These are phyloP conservation scores for Pleuronectes platessa DNA, from an alignment of 2,113 vertebrate genomes.

Conservation along the genomic window DNA sequence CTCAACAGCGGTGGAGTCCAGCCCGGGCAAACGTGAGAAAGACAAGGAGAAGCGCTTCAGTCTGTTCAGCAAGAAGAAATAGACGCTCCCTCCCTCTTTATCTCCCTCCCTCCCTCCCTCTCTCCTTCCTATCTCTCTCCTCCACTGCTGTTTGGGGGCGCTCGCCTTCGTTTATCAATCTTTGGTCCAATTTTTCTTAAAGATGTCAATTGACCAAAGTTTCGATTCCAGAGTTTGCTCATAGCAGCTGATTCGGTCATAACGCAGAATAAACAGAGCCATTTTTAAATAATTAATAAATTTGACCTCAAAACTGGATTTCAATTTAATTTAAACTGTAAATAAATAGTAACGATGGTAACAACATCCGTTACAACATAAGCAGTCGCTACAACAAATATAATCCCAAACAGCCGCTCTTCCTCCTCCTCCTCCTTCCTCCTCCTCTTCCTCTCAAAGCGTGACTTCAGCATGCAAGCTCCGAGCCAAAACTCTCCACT, in stretches of 20 bases:
- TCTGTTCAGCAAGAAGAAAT: slow-evolving; percentile 99
- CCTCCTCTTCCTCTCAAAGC: slow-evolving; percentile 63
- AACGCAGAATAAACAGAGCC: background rate
- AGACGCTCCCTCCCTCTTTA: slow-evolving; percentile 67
- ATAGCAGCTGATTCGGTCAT: slow-evolving; percentile 41
- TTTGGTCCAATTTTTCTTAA: slow-evolving; percentile 29
- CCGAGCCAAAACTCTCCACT: slow-evolving; percentile 95
- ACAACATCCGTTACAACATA: background rate
- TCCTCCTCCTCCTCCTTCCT: background rate
- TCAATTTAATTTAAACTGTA: background rate
- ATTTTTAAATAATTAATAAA: background rate
- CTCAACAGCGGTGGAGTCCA: slow-evolving; percentile 90
- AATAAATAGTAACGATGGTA: too few species aligned
- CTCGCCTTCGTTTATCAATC: slow-evolving; percentile 1
- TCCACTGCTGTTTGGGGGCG: slow-evolving; percentile 60
- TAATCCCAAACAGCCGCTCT: slow-evolving; percentile 55
- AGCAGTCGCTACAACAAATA: slow-evolving; percentile 6
- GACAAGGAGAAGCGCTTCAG: slow-evolving; percentile 99
- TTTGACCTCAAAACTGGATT: background rate
- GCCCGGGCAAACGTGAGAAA: slow-evolving; percentile 96
- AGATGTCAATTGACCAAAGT: slow-evolving; percentile 1
- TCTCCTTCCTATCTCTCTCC: slow-evolving; percentile 29
- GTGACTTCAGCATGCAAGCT: slow-evolving; percentile 94
- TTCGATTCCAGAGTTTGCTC: slow-evolving; percentile 9
- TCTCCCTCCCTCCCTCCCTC: slow-evolving; percentile 54